These are phyloP conservation scores for Pachyramphus minor DNA, from an alignment of 2,113 vertebrate species.

Conservation along the genomic window DNA sequence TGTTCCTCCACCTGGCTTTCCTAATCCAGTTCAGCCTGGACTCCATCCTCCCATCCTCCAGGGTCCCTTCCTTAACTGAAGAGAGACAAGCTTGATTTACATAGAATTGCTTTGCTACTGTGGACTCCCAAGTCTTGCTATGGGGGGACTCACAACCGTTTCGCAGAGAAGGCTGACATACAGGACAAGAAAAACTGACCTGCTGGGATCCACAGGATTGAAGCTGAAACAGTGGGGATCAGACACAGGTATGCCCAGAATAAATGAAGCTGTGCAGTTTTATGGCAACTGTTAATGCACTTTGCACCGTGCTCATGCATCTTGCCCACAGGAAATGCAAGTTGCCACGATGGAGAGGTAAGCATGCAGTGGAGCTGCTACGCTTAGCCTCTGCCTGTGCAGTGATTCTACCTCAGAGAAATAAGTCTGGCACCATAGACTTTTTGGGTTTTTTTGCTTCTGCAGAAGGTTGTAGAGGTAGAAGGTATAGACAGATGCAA, in stretches of 20 bases:
- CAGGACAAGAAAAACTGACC: background rate
- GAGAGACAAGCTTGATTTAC: background rate
- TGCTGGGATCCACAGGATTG: background rate
- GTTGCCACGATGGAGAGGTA: background rate
- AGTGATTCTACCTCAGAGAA: background rate
- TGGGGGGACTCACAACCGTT: background rate
- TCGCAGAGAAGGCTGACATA: background rate
- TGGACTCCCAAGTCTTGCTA: background rate
- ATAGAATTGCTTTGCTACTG: background rate
- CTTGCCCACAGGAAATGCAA: background rate
- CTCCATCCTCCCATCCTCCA: slow-evolving; percentile 15
- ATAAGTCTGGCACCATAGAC: background rate
- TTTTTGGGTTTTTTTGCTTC: background rate
- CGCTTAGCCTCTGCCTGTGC: background rate
- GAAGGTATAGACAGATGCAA: background rate
- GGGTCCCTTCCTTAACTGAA: slow-evolving; percentile 27
- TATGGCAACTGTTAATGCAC: background rate
- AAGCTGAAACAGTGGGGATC: background rate
- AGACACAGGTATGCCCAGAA: background rate
- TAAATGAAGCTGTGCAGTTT: background rate
- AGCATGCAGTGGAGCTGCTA: background rate
- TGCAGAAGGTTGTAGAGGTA: background rate
- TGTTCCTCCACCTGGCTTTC: slow-evolving; percentile 67
- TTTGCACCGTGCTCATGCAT: background rate
- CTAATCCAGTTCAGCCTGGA: slow-evolving; percentile 48